Evolutionary conservation across 2,888 invertebrate genomes (phyloP), one percentile per base, ranked within the genome.

Genomic region (Augiades crinisus): DNA sequence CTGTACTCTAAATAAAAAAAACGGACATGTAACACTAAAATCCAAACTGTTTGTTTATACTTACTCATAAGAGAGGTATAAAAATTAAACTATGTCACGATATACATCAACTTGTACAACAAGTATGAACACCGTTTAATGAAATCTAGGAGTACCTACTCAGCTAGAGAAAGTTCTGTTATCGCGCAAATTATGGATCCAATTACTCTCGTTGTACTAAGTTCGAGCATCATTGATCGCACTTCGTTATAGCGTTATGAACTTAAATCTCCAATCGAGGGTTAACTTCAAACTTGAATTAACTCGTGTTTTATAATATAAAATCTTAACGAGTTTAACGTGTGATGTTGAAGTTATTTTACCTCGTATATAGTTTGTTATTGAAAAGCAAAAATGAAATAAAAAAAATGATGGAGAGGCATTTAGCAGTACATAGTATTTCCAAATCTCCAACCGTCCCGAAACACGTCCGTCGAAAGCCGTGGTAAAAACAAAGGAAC

Each of bases 401-500:
- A n/a, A n/a, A n/a, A n/a, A n/a, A n/a, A n/a, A n/a, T n/a, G n/a
- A n/a, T n/a, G n/a, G n/a, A n/a, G n/a, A n/a, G n/a, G n/a, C n/a
- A n/a, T n/a, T n/a, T n/a, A n/a, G n/a, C n/a, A n/a, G n/a, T n/a
- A n/a, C n/a, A n/a, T n/a, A n/a, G n/a, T n/a, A n/a, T n/a, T n/a
- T n/a, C n/a, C n/a, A n/a, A n/a, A n/a, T n/a, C n/a, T n/a, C n/a
- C n/a, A n/a, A n/a, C n/a, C n/a, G n/a, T n/a, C n/a, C n/a, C n/a
- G n/a, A 54, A 47, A 50, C 30, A 37, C 34, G 31, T 17, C 13
- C 34, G 43, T 22, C 10, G 41, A 47, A 52, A 52, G 38, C 44
- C 44, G 31, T 17, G 43, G 19, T 21, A 50, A 51, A 54, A 54
- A 57, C 47, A 47, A 57, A 37, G 40, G 40, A 22, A 55, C 38